These are phyloP conservation scores for Maniola hyperantus DNA, from an alignment of 2,888 invertebrate genomes.

Conservation along the genomic window DNA sequence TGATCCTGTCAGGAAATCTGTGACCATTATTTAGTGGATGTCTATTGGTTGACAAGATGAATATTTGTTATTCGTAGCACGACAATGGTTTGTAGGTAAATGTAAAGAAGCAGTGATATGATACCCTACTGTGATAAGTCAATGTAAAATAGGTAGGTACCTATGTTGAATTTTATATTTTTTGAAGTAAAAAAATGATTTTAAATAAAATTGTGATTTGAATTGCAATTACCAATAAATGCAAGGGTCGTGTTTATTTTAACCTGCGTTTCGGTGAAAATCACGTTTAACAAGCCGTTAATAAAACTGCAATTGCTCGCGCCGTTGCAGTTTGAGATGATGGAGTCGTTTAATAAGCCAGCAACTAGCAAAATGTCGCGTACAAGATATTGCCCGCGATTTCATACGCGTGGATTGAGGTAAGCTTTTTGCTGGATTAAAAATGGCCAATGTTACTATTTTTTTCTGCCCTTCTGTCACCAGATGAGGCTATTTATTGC, in stretches of 20 bases:
- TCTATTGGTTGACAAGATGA: too few species aligned
- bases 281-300: slow-evolving; percentile 35
- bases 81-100: too few species aligned
- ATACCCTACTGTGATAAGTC: too few species aligned
- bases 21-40: too few species aligned
- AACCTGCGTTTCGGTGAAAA: slow-evolving; percentile 24
- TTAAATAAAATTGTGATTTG: neutral
- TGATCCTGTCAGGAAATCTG: too few species aligned
- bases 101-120: too few species aligned
- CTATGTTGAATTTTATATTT: too few species aligned
- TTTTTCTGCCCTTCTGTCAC: too few species aligned
- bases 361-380: slow-evolving; percentile 15
- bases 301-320: slow-evolving; percentile 37
- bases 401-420: neutral
- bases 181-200: neutral
- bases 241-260: slow-evolving; percentile 10
- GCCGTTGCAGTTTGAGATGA: slow-evolving; percentile 47
- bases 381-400: neutral
- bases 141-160: too few species aligned
- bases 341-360: slow-evolving; percentile 62
- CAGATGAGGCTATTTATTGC: neutral
- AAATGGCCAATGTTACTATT: too few species aligned
- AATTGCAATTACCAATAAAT: slow-evolving; percentile 16
- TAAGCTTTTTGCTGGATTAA: too few species aligned
- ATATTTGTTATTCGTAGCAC: too few species aligned